Evolutionary conservation across 2,797 vertebrate genomes (phyloP), one percentile per base, ranked within the genome.

Genomic region (Sorex maritimensis): DNA sequence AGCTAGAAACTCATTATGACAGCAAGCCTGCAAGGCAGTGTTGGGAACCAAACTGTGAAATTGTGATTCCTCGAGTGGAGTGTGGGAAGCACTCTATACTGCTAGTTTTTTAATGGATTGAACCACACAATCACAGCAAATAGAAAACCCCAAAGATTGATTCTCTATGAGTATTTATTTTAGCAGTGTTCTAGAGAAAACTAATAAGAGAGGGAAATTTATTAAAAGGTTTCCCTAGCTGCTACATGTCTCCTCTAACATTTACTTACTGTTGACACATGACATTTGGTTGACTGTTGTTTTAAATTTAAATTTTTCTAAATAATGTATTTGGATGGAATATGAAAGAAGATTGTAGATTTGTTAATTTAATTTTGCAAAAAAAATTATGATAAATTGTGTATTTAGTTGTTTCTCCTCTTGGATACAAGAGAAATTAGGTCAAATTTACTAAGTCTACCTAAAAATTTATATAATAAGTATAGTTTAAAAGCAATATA

Each of bases 21-120:
- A 96, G 95, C 90, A 97, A 86, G 55, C 84, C 97, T 46, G 69
- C 79, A 26, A 97, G 96, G 97, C 96, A 95, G 80, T 0, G 41
- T 90, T 95, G 96, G 95, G 94, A 97, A 97, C 89, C 95, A 97
- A 97, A 97, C 93, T 98, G 97, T 97, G 97, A 97, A 98, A 98
- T 93, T 98, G 96, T 96, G 94, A 69, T 78, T 97, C 93, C 92
- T 96, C 93, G 44, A 96, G 94, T 81, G 86, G 68, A 93, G 87
- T 78, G 63, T 84, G 49, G 71, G 82, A 68, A 82, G 69, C 10
- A 8, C 65, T 5, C 23, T 77, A 55, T 88, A 78, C 0, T 91
- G 93, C 38, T 72, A 86, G 85, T 58, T 97, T 96, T 93, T 94
- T 94, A 95, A 91, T 82, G 94, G 93, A 91, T 46, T 81, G 73